A percentile compares a stretch with the other conserved stretches of the same genome.
These are phyloP conservation scores for Drosophila longiperda DNA, from an alignment of 2,888 invertebrate genomes.

Conservation along the genomic window DNA sequence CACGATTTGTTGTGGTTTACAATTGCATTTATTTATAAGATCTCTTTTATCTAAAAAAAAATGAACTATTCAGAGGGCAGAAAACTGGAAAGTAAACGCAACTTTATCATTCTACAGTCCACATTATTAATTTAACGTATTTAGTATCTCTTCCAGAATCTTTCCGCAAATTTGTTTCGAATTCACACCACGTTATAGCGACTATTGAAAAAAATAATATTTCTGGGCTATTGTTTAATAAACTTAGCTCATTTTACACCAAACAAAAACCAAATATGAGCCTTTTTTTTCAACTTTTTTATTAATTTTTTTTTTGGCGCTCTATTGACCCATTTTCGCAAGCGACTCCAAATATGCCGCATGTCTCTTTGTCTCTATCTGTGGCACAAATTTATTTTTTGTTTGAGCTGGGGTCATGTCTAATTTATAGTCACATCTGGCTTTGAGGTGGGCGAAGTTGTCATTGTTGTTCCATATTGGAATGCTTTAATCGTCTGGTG, in stretches of 20 bases:
- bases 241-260: background rate
- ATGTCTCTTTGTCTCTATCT: constrained; percentile 10
- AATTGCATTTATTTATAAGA: too few relatives aligned
- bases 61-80: background rate
- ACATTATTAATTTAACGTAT: too few relatives aligned
- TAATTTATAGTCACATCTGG: constrained; percentile 53
- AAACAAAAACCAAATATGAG: background rate
- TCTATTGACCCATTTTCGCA: constrained; percentile 63
- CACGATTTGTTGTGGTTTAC: background rate
- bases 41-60: too few relatives aligned
- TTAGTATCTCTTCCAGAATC: background rate
- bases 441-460: constrained; percentile 52
- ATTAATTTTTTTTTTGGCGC: constrained; percentile 9
- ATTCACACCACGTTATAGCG: background rate
- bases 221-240: background rate
- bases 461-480: constrained; percentile 13
- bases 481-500: constrained; percentile 40
- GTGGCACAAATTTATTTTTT: constrained; percentile 25
- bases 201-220: background rate
- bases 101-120: background rate
- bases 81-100: background rate
- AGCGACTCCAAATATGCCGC: constrained; percentile 37
- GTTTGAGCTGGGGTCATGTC: constrained; percentile 22
- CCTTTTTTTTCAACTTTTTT: background rate
- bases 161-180: background rate